Percentiles rank a stretch among this genome's conserved stretches.
These are phyloP conservation scores for Helobdella robusta DNA, from an alignment of 2,888 invertebrate genomes.

Conservation along the genomic window DNA sequence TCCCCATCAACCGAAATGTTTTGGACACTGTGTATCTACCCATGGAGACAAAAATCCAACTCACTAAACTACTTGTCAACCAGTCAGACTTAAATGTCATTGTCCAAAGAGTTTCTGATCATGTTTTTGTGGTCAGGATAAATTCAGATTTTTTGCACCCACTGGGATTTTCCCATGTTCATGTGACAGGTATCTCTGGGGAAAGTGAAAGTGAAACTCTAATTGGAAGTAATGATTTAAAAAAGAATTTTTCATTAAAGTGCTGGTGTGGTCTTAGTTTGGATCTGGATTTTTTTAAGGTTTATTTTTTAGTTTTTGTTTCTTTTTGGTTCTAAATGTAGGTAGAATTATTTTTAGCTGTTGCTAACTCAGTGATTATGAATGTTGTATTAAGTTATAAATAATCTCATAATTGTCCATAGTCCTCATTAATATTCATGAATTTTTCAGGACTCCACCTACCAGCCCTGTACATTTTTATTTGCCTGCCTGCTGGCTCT, in stretches of 20 bases:
- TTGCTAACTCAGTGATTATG: neutral
- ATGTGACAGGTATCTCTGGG: neutral
- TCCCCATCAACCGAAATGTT: neutral
- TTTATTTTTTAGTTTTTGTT: neutral
- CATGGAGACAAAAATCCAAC: neutral
- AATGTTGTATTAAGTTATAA: neutral
- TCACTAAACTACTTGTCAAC: neutral
- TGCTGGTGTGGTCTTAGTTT: conserved; percentile 17
- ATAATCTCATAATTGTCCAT: neutral
- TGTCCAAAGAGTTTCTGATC: neutral
- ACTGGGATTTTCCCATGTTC: neutral
- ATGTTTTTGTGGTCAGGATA: conserved; percentile 14
- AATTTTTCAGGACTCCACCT: neutral
- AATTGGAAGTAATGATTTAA: no score
- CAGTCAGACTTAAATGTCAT: neutral
- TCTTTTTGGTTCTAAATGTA: neutral
- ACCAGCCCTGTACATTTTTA: neutral
- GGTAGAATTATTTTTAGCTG: neutral
- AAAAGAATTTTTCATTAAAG: no score
- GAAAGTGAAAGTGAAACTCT: neutral
- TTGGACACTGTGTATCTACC: neutral
- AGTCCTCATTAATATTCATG: neutral
- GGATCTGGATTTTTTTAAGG: conserved; percentile 18
- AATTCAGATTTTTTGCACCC: neutral
- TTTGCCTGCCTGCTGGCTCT: conserved; percentile 9